phyloP scores from a whole-genome alignment of 2,888 invertebrate genomes.

The Andrena trimmerana region DNA sequence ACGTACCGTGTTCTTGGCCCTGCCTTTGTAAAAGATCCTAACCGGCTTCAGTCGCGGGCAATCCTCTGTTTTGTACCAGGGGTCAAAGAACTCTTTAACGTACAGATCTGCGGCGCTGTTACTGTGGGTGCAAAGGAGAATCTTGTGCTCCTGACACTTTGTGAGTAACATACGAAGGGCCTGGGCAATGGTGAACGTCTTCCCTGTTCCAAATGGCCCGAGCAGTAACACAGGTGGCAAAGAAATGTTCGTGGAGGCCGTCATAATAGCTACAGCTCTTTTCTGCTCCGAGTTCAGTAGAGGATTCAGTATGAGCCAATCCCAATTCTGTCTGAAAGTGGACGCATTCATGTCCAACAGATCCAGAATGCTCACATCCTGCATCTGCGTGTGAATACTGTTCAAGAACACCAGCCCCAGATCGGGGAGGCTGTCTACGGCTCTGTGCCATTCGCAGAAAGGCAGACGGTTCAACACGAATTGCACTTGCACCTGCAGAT shows the following conservation, averaged over 20 bases:
- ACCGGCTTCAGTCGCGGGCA: slow-evolving; percentile 89
- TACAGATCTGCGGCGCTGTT: slow-evolving; percentile 95
- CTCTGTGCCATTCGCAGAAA: slow-evolving; percentile 94
- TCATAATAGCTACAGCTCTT: slow-evolving; percentile 92
- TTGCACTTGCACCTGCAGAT: slow-evolving; percentile 90
- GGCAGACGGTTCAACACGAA: slow-evolving; percentile 93
- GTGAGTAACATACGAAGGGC: slow-evolving; percentile 81
- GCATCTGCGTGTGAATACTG: slow-evolving; percentile 13
- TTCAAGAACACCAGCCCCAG: slow-evolving; percentile 90
- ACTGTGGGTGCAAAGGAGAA: slow-evolving; percentile 94
- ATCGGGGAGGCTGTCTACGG: slow-evolving; percentile 91
- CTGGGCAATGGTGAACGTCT: slow-evolving; percentile 93
- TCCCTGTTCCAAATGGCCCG: slow-evolving; percentile 95
- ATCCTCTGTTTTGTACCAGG: slow-evolving; percentile 89
- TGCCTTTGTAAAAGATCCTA: slow-evolving; percentile 92
- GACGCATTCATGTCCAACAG: not conserved
- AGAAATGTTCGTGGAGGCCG: slow-evolving; percentile 88
- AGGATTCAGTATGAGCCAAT: slow-evolving; percentile 84
- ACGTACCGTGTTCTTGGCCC: slow-evolving; percentile 93
- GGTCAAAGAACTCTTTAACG: slow-evolving; percentile 93
- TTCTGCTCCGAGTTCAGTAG: slow-evolving; percentile 92
- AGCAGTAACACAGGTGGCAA: slow-evolving; percentile 91
- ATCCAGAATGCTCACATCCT: slow-evolving; percentile 77
- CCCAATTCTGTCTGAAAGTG: slow-evolving; percentile 75
- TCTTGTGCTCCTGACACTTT: slow-evolving; percentile 89